Evolutionary conservation across 2,888 invertebrate genomes (phyloP).

Genomic region (Leucophora obtusa): DNA sequence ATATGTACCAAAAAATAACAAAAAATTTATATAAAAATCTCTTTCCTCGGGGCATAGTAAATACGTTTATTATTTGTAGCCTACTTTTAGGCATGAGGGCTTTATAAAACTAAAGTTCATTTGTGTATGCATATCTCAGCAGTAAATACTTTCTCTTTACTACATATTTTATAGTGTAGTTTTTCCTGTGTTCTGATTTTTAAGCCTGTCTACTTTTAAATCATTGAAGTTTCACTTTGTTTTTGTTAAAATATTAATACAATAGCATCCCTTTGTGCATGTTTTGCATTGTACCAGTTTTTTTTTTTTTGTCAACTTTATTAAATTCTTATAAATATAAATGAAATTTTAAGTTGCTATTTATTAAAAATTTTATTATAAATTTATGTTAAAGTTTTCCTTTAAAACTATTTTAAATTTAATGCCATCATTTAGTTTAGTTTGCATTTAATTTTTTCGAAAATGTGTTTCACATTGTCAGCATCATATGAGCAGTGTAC

Average conservation of each 20-base stretch:
- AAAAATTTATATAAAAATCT: conserved; percentile 45
- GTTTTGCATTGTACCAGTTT: background rate
- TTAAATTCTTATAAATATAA: conserved; percentile 9
- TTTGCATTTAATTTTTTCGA: background rate
- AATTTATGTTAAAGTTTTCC: background rate
- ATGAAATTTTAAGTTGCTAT: background rate
- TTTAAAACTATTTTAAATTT: background rate
- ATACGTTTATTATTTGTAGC: conserved; percentile 60
- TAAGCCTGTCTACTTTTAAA: background rate
- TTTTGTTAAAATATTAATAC: conserved; percentile 74
- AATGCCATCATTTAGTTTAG: conserved; percentile 2
- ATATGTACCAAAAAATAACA: background rate
- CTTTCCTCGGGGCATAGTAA: conserved; percentile 53
- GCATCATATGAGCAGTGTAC: conserved; percentile 28
- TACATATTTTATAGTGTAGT: background rate
- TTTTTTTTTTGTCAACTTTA: conserved; percentile 3
- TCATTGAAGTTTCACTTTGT: conserved; percentile 32
- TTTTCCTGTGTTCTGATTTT: background rate
- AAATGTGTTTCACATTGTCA: conserved; percentile 18
- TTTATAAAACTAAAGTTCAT: conserved; percentile 1
- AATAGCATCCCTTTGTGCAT: conserved; percentile 73
- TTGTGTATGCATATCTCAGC: conserved; percentile 17
- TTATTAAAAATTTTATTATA: too few species aligned
- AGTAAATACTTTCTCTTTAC: background rate
- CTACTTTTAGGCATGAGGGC: conserved; percentile 50